A percentile compares a stretch with the other conserved stretches of the same genome.
These are phyloP conservation scores for Micromys minutus DNA, from an alignment of 2,113 vertebrate genomes.

Conservation along the genomic window DNA sequence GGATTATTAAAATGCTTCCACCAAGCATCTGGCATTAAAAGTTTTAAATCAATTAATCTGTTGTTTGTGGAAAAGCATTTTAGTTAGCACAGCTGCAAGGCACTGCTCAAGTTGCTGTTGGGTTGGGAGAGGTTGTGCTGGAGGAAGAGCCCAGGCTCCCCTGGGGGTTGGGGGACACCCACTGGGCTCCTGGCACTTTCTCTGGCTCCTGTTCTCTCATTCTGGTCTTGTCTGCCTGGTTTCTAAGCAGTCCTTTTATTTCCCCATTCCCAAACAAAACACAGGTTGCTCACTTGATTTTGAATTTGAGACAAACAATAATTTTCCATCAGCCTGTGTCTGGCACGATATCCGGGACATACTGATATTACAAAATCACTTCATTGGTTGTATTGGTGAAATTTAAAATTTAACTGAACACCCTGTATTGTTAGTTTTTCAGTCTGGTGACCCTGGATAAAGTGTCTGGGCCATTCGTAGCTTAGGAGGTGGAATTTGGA, in stretches of 20 bases:
- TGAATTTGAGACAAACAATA: conserved; percentile 23
- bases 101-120: conserved; percentile 12
- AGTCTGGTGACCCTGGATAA: neutral
- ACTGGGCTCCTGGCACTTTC: neutral
- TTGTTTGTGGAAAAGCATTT: conserved; percentile 70
- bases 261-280: neutral
- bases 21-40: conserved; percentile 80
- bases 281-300: neutral
- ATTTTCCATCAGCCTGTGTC: conserved; percentile 11
- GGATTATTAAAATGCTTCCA: conserved; percentile 81
- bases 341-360: conserved; percentile 1
- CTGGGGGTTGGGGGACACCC: neutral
- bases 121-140: neutral
- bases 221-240: neutral
- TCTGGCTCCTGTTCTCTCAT: neutral
- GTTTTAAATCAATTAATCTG: conserved; percentile 82
- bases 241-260: neutral
- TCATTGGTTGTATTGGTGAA: conserved; percentile 27
- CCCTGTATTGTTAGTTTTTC: conserved; percentile 13
- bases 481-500: neutral
- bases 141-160: conserved; percentile 5
- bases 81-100: conserved; percentile 69
- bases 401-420: conserved; percentile 5
- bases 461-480: neutral
- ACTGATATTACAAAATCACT: neutral